Evolutionary conservation across 1,140 invertebrate species (phyloP), one percentile per base, ranked within the genome.

Genomic region (Brachionus sp.): DNA sequence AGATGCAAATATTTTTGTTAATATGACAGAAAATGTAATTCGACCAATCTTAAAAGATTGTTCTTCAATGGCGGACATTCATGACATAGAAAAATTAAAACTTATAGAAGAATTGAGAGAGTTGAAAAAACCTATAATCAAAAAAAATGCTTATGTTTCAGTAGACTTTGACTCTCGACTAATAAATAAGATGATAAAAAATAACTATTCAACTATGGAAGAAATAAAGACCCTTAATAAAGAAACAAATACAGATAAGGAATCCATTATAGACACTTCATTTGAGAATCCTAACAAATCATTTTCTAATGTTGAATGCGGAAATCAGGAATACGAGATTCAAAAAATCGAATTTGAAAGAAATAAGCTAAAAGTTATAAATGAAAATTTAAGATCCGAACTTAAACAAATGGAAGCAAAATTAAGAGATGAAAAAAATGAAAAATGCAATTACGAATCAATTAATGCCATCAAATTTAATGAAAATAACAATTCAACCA

Each of bases 361-460:
- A 44, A 35, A 66, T 25, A 39, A 42, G 5, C 39, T 80, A 4
- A 80, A 62, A 19, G 33, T 37, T n/a, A n/a, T 57, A 7, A 80
- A 80, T 29, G 29, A n/a, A 39, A 53, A 80, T 9, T 29, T 80
- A 7, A 80, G 16, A 44, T 19, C n/a, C 33, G 7, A 66, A 39
- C 25, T 80, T n/a, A 66, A n/a, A 39, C 33, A 80, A 66, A 80
- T 80, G 50, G 77, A 80, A 29, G 37, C 39, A 19, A 66, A 62
- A 66, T 80, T 80, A 16, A 25, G 13, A 12, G 23, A 19, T 12
- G 77, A 80, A 66, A 12, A 37, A 12, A 42, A 23, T 9, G 10
- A 29, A 42, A n/a, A 42, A 23, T 10, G 1, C n/a, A n/a, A 33
- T n/a, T 33, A 5, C 19, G n/a, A 70, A 9, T 16, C 10, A 19